Conservation (phyloP, 2,113 vertebrate species). For the Romanogobio albipinnatus region DNA sequence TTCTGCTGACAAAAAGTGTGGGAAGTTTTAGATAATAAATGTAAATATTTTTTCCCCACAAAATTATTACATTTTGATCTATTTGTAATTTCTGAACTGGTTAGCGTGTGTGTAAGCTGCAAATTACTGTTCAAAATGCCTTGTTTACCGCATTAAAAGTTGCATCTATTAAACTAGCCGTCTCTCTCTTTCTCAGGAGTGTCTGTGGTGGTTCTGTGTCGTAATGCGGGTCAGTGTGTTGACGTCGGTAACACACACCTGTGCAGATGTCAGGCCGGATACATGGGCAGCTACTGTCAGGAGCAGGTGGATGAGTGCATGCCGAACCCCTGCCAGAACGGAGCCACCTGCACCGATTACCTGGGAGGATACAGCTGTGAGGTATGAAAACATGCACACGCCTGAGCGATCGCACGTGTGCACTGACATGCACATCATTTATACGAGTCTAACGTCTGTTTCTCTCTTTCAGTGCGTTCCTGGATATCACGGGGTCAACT, state of each 20-base stretch:
- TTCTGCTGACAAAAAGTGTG: not conserved
- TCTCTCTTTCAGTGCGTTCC: slow-evolving; percentile 83
- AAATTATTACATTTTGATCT: not conserved
- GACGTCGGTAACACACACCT: slow-evolving; percentile 88
- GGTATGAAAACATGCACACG: slow-evolving; percentile 68
- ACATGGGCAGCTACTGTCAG: slow-evolving; percentile 95
- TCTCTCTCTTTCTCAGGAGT: slow-evolving; percentile 73
- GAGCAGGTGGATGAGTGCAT: slow-evolving; percentile 95
- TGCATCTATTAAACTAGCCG: no score
- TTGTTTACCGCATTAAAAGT: not conserved
- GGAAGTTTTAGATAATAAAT: not conserved
- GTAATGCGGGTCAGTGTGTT: slow-evolving; percentile 88
- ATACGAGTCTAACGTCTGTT: not conserved
- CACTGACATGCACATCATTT: not conserved
- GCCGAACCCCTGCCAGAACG: slow-evolving; percentile 94
- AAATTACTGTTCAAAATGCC: not conserved
- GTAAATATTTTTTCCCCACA: not conserved
- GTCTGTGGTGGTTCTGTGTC: slow-evolving; percentile 82
- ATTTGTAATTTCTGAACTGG: not conserved
- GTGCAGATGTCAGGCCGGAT: slow-evolving; percentile 92
- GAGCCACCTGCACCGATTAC: slow-evolving; percentile 94
- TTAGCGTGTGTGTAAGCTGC: not conserved
- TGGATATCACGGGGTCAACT: slow-evolving; percentile 93
- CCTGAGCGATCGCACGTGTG: not conserved
- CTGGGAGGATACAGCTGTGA: slow-evolving; percentile 92